These are phyloP conservation scores for Unio delphinus DNA, from an alignment of 2,888 invertebrate genomes.

Conservation along the genomic window DNA sequence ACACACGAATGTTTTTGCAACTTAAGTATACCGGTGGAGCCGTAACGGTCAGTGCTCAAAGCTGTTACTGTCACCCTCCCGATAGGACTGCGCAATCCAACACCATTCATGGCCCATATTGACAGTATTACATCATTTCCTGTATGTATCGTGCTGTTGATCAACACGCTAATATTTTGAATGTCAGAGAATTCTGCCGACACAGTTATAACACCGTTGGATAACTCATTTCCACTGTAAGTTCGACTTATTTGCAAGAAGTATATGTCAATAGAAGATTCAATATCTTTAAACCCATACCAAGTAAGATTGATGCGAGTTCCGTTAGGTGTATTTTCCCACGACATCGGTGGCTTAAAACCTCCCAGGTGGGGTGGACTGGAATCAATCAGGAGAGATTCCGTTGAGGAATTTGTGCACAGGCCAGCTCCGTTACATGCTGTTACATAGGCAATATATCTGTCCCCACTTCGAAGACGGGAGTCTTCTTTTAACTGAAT, in stretches of 20 bases:
- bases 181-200: background rate
- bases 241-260: constrained; percentile 21
- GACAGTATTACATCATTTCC: constrained; percentile 28
- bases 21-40: constrained; percentile 16
- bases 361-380: constrained; percentile 47
- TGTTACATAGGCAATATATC: constrained; percentile 25
- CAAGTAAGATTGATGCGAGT: constrained; percentile 22
- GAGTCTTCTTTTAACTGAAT: constrained; percentile 16
- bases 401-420: constrained; percentile 27
- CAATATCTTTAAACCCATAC: constrained; percentile 41
- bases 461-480: constrained; percentile 32
- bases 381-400: constrained; percentile 37
- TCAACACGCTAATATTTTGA: constrained; percentile 7
- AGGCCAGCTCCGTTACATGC: constrained; percentile 40
- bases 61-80: constrained; percentile 26
- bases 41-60: background rate
- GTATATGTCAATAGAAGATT: constrained; percentile 33
- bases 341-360: constrained; percentile 31
- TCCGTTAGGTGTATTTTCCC: constrained; percentile 8
- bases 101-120: constrained; percentile 35
- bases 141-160: constrained; percentile 1
- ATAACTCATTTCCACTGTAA: constrained; percentile 29
- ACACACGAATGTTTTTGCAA: constrained; percentile 36
- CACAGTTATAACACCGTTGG: constrained; percentile 12
- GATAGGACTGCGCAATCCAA: constrained; percentile 22